Conservation (phyloP, 2,888 invertebrate species). For the Stenurella melanura region DNA sequence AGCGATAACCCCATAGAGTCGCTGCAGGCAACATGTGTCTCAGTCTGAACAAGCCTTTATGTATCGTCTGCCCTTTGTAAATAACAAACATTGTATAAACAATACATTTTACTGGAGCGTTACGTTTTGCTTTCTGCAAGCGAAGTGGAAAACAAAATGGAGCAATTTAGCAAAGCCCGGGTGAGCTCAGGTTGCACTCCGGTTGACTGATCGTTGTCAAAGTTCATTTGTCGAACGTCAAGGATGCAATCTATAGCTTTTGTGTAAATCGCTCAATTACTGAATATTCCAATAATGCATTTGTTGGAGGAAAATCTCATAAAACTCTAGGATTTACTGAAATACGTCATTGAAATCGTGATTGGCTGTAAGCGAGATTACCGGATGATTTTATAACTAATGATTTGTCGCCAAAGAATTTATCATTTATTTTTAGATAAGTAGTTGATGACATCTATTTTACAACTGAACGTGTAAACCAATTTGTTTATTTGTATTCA, state of each 20-base stretch:
- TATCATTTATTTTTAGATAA: too few species aligned
- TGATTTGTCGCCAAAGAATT: not conserved
- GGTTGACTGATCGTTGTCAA: constrained; percentile 17
- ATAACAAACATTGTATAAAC: not conserved
- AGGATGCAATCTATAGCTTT: constrained; percentile 1
- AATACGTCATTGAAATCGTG: not conserved
- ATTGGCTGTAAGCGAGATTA: not conserved
- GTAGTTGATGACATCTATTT: too few species aligned
- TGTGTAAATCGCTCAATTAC: constrained; percentile 25
- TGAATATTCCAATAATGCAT: constrained; percentile 25
- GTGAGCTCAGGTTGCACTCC: not conserved
- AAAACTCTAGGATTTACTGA: not conserved
- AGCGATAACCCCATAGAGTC: too few species aligned
- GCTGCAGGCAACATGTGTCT: too few species aligned
- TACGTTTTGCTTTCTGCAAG: not conserved
- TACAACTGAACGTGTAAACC: too few species aligned
- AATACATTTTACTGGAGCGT: not conserved
- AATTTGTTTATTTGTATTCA: too few species aligned
- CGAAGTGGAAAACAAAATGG: not conserved
- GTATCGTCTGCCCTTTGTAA: not conserved
- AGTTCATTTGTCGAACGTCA: constrained; percentile 19
- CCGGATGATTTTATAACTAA: not conserved
- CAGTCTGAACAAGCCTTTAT: too few species aligned
- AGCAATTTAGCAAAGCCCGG: not conserved
- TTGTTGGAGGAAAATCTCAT: not conserved